phyloP scores from a whole-genome alignment of 1,140 invertebrate species.

The Caerostris darwini region DNA sequence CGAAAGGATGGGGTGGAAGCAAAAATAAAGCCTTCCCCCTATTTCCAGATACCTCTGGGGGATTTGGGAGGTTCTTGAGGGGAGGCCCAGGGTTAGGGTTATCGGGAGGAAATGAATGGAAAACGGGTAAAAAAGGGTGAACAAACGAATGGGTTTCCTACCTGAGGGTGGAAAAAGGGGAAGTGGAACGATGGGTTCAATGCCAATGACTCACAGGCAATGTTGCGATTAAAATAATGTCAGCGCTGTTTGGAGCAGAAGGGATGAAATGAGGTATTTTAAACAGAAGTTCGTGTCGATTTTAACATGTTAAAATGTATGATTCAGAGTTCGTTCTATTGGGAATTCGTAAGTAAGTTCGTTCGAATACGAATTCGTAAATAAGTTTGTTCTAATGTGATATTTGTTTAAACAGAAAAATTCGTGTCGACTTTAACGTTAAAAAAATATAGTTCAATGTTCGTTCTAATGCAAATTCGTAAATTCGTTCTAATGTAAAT shows the following conservation, averaged over 20 bases:
- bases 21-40: conserved; percentile 71
- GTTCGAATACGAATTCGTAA: too few relatives aligned
- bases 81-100: conserved; percentile 68
- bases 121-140: conserved; percentile 73
- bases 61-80: conserved; percentile 36
- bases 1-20: background rate
- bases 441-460: too few relatives aligned
- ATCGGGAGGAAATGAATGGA: conserved; percentile 60
- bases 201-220: conserved; percentile 75
- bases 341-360: too few relatives aligned
- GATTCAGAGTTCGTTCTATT: too few relatives aligned
- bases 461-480: too few relatives aligned
- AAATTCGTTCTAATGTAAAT: too few relatives aligned
- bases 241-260: background rate
- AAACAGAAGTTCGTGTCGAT: background rate
- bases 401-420: too few relatives aligned
- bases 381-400: too few relatives aligned
- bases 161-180: conserved; percentile 70
- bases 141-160: conserved; percentile 66
- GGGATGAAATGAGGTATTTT: background rate
- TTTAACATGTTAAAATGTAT: background rate
- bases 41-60: conserved; percentile 56
- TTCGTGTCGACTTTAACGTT: too few relatives aligned
- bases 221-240: conserved; percentile 64
- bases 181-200: conserved; percentile 59